Evolutionary conservation across 2,888 invertebrate species (phyloP), one percentile per base, ranked within the genome.

Genomic region (Orthosia gracilis): DNA sequence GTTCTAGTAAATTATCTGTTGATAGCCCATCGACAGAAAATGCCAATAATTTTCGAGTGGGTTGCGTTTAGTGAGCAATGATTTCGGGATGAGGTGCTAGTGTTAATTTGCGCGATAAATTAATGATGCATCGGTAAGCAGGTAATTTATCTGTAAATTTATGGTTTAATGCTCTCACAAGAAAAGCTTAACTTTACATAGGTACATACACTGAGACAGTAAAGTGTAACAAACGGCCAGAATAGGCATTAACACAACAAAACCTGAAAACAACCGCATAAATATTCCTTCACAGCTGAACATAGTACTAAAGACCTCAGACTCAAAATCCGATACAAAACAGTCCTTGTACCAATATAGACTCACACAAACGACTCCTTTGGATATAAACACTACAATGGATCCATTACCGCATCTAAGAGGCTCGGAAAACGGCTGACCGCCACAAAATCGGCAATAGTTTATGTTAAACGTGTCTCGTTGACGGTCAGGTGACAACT

Each of bases 401-500:
- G 74, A 80, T 88, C 88, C 88, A 87, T 88, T 87, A 86, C 87
- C 66, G 76, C 74, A 70, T 86, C 79, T 81, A 77, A 87, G 86
- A 82, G 81, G 77, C n/a, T 63, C 59, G n/a, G 65, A 69, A 77
- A 74, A 65, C 69, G 58, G 69, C 73, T 68, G 80, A 69, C 83
- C 80, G 71, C 82, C 78, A 71, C 79, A 83, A 77, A 87, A 85
- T 87, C 80, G 78, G 80, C 87, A 78, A 77, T 85, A 84, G 86
- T 86, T 87, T 80, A 83, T 85, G 87, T 87, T 81, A 82, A 80
- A 79, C 76, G 84, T 73, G 79, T 84, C 79, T 83, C 81, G 82
- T 79, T 78, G 68, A 79, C 69, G 70, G 80, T 82, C 91, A 92
- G 90, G 91, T 92, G 93, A 90, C 92, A 87, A 88, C 86, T 86